Conservation (phyloP, 2,888 invertebrate species). For the Acrobasis repandana region DNA sequence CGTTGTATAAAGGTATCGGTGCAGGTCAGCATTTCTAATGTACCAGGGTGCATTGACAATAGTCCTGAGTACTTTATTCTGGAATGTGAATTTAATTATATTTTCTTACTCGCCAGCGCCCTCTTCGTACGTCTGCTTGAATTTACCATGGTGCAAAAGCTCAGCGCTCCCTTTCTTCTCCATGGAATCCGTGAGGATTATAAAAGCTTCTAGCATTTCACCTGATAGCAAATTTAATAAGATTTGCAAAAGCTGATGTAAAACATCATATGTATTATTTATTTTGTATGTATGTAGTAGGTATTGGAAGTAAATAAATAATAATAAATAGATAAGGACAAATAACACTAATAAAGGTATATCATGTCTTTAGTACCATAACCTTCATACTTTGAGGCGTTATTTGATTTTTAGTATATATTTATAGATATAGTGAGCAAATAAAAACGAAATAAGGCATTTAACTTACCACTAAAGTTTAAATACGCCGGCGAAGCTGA, state of each 20-base stretch:
- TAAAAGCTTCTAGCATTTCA: conserved; percentile 62
- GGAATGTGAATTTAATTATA: neutral
- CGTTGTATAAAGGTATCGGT: too few relatives aligned
- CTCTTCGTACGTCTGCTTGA: conserved; percentile 51
- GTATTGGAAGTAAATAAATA: too few relatives aligned
- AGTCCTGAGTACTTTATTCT: too few relatives aligned
- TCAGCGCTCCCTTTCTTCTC: conserved; percentile 48
- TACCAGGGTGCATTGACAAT: too few relatives aligned
- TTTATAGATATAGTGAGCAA: neutral
- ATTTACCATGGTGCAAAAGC: conserved; percentile 57
- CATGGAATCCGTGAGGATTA: conserved; percentile 59
- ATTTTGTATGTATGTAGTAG: too few relatives aligned
- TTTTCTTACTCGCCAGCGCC: conserved; percentile 59
- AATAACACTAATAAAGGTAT: too few relatives aligned
- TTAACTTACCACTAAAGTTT: conserved; percentile 55
- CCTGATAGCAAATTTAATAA: conserved; percentile 41
- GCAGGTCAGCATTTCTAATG: too few relatives aligned
- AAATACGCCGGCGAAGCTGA: conserved; percentile 55
- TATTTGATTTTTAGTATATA: too few relatives aligned
- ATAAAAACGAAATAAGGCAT: neutral
- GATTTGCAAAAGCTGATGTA: neutral
- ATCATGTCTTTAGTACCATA: too few relatives aligned
- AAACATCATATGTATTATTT: too few relatives aligned
- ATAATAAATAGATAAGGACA: too few relatives aligned
- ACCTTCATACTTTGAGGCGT: too few relatives aligned